phyloP scores from a whole-genome alignment of 1,140 invertebrate genomes.

The Calliphora vicina region DNA sequence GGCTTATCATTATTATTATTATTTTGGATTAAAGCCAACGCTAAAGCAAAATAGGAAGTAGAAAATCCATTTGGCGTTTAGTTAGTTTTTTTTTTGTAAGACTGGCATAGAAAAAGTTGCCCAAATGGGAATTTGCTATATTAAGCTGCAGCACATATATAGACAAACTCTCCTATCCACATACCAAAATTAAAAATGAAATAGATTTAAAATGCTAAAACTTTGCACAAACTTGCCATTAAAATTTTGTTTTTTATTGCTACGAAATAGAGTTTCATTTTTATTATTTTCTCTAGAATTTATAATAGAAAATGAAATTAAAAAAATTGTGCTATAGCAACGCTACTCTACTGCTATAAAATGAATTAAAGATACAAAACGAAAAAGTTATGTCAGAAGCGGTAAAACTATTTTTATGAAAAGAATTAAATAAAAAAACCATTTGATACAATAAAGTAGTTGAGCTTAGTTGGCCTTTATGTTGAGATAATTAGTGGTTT shows the following conservation, averaged over 20 bases:
- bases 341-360: neutral
- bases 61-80: conserved; percentile 32
- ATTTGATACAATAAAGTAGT: no score
- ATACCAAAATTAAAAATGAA: conserved; percentile 31
- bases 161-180: neutral
- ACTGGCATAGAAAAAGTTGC: neutral
- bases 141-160: neutral
- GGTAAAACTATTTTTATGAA: no score
- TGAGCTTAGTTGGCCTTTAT: no score
- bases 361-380: neutral
- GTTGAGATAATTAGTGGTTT: no score
- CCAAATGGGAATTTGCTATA: neutral
- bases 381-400: neutral
- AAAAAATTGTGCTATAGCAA: neutral
- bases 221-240: conserved; percentile 31
- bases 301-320: conserved; percentile 25
- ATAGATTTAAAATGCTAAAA: conserved; percentile 27
- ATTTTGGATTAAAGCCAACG: conserved; percentile 19
- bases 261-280: no score
- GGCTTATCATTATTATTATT: conserved; percentile 31
- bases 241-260: conserved; percentile 22
- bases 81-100: no score
- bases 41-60: conserved; percentile 23
- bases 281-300: neutral
- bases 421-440: no score